Evolutionary conservation across 2,797 vertebrate genomes (phyloP).

Genomic region (Falco concolor): DNA sequence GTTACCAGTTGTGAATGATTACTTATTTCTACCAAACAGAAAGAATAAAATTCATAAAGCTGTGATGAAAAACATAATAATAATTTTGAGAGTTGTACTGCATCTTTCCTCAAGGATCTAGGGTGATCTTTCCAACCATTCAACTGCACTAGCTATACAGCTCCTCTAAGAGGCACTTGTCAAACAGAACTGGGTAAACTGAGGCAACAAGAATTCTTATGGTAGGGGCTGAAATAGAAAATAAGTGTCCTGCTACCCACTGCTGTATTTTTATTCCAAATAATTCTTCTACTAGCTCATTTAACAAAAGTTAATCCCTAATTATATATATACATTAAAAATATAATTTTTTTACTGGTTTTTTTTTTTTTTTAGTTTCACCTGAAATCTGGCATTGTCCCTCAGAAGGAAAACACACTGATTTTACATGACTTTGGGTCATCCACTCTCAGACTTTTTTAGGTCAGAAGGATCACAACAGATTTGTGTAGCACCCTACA

Average conservation of each 20-base stretch:
- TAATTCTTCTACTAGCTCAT: neutral
- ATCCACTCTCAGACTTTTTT: neutral
- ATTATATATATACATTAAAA: neutral
- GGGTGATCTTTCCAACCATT: neutral
- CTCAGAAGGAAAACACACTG: neutral
- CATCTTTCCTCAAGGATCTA: neutral
- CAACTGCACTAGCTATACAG: neutral
- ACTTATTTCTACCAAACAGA: constrained; percentile 27
- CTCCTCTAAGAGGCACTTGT: neutral
- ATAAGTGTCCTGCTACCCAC: neutral
- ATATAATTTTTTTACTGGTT: neutral
- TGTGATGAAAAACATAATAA: neutral
- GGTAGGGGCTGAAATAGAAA: neutral
- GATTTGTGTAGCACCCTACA: neutral
- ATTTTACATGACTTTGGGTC: neutral
- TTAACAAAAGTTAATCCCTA: neutral
- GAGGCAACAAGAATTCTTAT: neutral
- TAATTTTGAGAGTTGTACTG: neutral
- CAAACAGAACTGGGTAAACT: neutral
- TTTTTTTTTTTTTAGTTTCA: neutral
- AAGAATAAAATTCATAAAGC: neutral
- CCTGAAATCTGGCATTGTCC: neutral
- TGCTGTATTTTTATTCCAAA: neutral
- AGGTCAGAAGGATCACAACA: neutral
- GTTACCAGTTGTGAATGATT: neutral